Evolutionary conservation across 1,140 invertebrate genomes (phyloP), one percentile per base, ranked within the genome.

Genomic region (Eupeodes corollae): DNA sequence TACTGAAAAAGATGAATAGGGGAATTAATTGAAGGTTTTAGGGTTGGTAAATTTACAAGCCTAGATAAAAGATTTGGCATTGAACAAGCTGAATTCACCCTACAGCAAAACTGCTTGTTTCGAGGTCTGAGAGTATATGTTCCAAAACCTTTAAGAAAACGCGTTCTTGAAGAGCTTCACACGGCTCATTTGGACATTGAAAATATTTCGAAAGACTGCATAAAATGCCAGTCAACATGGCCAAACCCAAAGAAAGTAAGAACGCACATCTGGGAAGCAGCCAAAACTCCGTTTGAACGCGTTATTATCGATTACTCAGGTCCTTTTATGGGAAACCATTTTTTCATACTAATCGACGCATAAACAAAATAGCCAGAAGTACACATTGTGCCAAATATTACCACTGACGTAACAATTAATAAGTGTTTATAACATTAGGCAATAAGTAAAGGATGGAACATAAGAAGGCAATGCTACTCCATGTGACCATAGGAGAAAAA

Each of bases 361-460:
- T 61, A 52, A n/a, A 47, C 61, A 2, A 72, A 69, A 53, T 70
- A 58, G 63, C 50, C 59, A 9, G 61, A 70, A 43, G 52, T 71
- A 2, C 47, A 30, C 30, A 45, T 47, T 15, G 39, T 52, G 10
- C 19, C 31, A 32, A 49, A 49, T 30, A 49, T 47, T 10, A 49
- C 47, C 11, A n/a, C 51, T 18, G 39, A 48, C 11, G 44, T 26
- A 5, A 49, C 51, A 13, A 49, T 52, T 18, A 13, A 15, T 13
- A 16, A 33, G 26, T 52, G 33, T 21, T n/a, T n/a, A n/a, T n/a
- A n/a, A n/a, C n/a, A n/a, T n/a, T n/a, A n/a, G n/a, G n/a, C n/a
- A n/a, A n/a, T n/a, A n/a, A n/a, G n/a, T n/a, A n/a, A n/a, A n/a
- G n/a, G n/a, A n/a, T n/a, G n/a, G n/a, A n/a, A n/a, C n/a, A n/a